These are phyloP conservation scores for Alcedo quadribrachys DNA, from an alignment of 2,797 vertebrate species.

Conservation along the genomic window DNA sequence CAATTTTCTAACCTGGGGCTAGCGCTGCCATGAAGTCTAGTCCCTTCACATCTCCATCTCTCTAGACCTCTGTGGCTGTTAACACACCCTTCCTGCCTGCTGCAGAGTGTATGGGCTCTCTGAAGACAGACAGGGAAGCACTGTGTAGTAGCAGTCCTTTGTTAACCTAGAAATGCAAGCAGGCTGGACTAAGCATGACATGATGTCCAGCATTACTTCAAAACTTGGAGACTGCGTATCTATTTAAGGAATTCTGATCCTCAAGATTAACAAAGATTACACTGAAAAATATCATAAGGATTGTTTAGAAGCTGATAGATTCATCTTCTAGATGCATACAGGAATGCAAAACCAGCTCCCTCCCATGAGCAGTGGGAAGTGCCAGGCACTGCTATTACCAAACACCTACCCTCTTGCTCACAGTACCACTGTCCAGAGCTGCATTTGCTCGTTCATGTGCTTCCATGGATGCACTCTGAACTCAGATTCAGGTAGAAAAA, in stretches of 20 bases:
- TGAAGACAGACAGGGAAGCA: background rate
- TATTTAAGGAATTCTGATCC: background rate
- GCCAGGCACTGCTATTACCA: background rate
- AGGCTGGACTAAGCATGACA: background rate
- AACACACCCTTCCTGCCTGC: background rate
- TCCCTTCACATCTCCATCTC: background rate
- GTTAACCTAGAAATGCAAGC: background rate
- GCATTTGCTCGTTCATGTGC: background rate
- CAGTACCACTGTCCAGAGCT: background rate
- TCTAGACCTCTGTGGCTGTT: background rate
- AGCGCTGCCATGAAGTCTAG: background rate
- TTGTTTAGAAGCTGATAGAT: background rate
- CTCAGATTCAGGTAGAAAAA: background rate
- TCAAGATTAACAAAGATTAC: background rate
- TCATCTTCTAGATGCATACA: background rate
- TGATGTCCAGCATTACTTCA: background rate
- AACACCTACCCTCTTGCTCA: background rate
- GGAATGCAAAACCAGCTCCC: background rate
- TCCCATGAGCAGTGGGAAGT: background rate
- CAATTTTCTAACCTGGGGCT: background rate
- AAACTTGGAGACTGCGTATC: background rate
- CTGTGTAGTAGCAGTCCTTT: background rate
- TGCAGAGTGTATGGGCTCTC: accelerated
- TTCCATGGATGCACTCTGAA: background rate
- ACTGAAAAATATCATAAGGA: background rate